Conservation (phyloP, 35 echinoderm and acorn worm genomes). For the Ophioderma brevispina region DNA sequence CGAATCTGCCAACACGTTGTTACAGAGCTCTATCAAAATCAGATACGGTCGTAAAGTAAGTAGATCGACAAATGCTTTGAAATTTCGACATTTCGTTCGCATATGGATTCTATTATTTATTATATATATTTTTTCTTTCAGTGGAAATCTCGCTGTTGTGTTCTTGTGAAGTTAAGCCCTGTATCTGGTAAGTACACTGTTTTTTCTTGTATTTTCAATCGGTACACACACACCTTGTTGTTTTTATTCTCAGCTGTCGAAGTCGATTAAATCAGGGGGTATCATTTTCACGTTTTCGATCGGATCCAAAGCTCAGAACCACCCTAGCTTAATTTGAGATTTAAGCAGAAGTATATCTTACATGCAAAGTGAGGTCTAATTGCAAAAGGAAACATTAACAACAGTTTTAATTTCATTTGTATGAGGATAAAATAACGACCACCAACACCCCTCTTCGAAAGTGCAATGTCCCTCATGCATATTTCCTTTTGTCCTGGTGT, state of each 20-base stretch:
- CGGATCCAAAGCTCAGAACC: not conserved
- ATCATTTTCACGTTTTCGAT: not conserved
- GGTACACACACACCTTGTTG: not conserved
- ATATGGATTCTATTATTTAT: not conserved
- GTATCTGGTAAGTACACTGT: constrained; percentile 60
- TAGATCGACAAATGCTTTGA: not conserved
- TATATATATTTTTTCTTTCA: constrained; percentile 26
- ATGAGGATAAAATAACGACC: not conserved
- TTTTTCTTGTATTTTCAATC: not conserved
- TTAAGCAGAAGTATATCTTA: not conserved
- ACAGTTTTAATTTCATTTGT: not conserved
- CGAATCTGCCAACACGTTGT: constrained; percentile 61
- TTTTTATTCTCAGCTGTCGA: not conserved
- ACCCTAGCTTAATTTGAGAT: not conserved
- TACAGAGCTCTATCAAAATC: constrained; percentile 77
- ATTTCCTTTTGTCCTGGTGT: constrained; percentile 4
- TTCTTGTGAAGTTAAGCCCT: constrained; percentile 63
- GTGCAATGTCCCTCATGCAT: constrained; percentile 12
- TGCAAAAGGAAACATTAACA: not conserved
- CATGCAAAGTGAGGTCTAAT: not conserved
- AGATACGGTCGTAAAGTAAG: constrained; percentile 74
- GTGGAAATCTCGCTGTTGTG: constrained; percentile 80
- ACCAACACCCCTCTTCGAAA: not conserved
- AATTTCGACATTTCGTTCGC: not conserved
- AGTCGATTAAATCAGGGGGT: not conserved